A percentile compares a stretch with the other conserved stretches of the same genome.
Evolutionary conservation across 2,888 invertebrate species (phyloP).

Genomic region (Diarsia brunnea): DNA sequence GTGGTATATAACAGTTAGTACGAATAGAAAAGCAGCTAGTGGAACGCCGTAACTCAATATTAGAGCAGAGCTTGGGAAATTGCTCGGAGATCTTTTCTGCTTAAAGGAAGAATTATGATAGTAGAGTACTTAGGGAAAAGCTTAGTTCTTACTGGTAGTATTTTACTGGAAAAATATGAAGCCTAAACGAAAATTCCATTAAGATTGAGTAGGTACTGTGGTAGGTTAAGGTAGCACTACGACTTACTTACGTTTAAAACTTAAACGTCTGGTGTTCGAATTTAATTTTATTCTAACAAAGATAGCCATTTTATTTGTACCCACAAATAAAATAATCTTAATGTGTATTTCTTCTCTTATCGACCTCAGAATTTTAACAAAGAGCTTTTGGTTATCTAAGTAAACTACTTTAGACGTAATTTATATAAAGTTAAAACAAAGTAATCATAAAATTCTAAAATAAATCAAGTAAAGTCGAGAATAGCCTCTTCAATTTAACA

Average conservation of each 20-base stretch:
- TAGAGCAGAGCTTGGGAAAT: constrained; percentile 31
- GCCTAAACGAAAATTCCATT: constrained; percentile 1
- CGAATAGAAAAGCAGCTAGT: constrained; percentile 52
- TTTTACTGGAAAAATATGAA: constrained; percentile 12
- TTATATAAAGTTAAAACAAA: constrained; percentile 30
- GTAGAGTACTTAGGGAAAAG: constrained; percentile 12
- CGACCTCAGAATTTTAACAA: neutral
- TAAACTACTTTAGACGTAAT: constrained; percentile 16
- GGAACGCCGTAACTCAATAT: constrained; percentile 51
- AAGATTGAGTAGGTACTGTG: neutral
- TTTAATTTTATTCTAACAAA: neutral
- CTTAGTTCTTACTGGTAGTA: constrained; percentile 1
- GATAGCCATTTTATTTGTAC: neutral
- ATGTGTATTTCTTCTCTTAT: constrained; percentile 14
- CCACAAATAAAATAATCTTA: too few species aligned
- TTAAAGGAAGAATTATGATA: constrained; percentile 32
- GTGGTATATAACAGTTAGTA: constrained; percentile 71
- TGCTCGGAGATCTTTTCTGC: constrained; percentile 31
- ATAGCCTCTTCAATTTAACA: constrained; percentile 30
- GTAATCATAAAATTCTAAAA: constrained; percentile 28
- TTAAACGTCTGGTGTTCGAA: neutral
- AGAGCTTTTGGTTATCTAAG: constrained; percentile 27
- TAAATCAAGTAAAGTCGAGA: constrained; percentile 29
- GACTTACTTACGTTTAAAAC: neutral
- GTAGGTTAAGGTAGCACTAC: neutral